phyloP scores from a whole-genome alignment of 2,888 invertebrate genomes.

The Nymphalis urticae region DNA sequence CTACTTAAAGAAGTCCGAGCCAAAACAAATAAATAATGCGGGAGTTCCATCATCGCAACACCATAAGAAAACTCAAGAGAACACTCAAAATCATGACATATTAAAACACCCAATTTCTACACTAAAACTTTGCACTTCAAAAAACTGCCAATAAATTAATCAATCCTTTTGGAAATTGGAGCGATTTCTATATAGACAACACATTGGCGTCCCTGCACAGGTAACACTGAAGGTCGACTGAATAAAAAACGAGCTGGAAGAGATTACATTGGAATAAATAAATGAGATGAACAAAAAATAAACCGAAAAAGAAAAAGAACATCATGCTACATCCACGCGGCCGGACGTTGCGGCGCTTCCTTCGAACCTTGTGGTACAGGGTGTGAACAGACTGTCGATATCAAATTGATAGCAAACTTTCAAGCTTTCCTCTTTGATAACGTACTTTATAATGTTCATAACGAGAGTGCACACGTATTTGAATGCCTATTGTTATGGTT shows the following conservation, averaged over 20 bases:
- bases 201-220: conserved; percentile 76
- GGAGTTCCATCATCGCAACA: conserved; percentile 75
- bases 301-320: conserved; percentile 76
- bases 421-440: conserved; percentile 1
- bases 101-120: conserved; percentile 16
- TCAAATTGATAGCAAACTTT: conserved; percentile 9
- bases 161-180: conserved; percentile 49
- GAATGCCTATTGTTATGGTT: conserved; percentile 44
- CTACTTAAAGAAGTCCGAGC: conserved; percentile 66
- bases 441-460: conserved; percentile 15
- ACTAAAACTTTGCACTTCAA: conserved; percentile 12
- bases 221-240: conserved; percentile 81
- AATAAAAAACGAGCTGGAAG: conserved; percentile 81
- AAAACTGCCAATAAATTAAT: not conserved
- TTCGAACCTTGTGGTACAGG: conserved; percentile 73
- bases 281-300: conserved; percentile 82
- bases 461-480: conserved; percentile 24
- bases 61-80: conserved; percentile 36
- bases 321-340: conserved; percentile 80
- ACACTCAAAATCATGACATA: conserved; percentile 32
- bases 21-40: conserved; percentile 70
- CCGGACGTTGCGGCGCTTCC: conserved; percentile 82
- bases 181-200: conserved; percentile 53
- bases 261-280: conserved; percentile 83
- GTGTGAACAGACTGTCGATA: conserved; percentile 43